A percentile compares a stretch with the other conserved stretches of the same genome.
Evolutionary conservation across 2,797 vertebrate genomes (phyloP).

Genomic region (Trichosurus vulpecula): DNA sequence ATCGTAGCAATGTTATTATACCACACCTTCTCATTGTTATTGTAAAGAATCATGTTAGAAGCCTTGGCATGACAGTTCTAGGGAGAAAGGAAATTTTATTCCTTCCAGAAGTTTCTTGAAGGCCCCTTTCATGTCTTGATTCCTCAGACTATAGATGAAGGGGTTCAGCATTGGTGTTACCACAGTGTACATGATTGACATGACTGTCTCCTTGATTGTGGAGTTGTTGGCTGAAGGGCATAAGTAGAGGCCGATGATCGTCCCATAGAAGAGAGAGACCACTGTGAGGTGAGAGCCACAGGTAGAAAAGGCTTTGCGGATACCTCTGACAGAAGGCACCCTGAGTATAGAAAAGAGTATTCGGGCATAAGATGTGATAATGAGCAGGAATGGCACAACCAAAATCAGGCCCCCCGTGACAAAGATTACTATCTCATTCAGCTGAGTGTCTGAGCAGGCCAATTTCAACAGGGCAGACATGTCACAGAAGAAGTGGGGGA

Average conservation of each 20-base stretch:
- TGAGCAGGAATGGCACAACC: constrained; percentile 63
- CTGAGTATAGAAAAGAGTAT: constrained; percentile 63
- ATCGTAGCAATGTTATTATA: not conserved
- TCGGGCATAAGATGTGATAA: constrained; percentile 57
- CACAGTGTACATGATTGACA: constrained; percentile 59
- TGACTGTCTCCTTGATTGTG: constrained; percentile 37
- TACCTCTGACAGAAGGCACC: constrained; percentile 29
- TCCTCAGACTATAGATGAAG: constrained; percentile 66
- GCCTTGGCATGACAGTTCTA: not conserved
- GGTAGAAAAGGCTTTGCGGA: constrained; percentile 61
- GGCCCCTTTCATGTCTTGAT: constrained; percentile 59
- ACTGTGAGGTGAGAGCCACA: constrained; percentile 67
- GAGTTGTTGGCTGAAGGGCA: constrained; percentile 36
- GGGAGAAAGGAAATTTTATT: not conserved
- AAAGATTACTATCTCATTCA: constrained; percentile 52
- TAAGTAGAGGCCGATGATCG: not conserved
- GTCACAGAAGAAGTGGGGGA: constrained; percentile 75
- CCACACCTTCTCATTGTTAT: not conserved
- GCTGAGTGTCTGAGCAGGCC: constrained; percentile 55
- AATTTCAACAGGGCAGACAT: constrained; percentile 67
- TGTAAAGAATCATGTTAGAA: constrained; percentile 1
- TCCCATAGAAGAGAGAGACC: constrained; percentile 69
- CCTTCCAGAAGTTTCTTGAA: constrained; percentile 7
- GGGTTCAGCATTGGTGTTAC: constrained; percentile 67
- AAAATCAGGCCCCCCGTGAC: constrained; percentile 48